A percentile compares a stretch with the other conserved stretches of the same genome.
Evolutionary conservation across 2,113 vertebrate genomes (phyloP).

Genomic region (Oplegnathus fasciatus): DNA sequence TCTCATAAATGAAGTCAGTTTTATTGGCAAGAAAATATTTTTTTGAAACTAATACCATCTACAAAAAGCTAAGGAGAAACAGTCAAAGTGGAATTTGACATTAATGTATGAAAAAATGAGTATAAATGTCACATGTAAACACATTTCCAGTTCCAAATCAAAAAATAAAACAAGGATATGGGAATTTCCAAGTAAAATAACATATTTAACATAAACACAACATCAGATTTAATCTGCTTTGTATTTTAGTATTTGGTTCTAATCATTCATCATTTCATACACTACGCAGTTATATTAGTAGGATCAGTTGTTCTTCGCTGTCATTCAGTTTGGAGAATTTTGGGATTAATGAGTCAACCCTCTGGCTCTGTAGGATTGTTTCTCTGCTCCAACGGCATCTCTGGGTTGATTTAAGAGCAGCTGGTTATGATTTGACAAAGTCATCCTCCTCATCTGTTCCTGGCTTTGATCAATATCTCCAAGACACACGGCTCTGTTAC

Average conservation of each 20-base stretch:
- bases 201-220: neutral
- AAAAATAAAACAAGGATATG: neutral
- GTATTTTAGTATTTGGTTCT: neutral
- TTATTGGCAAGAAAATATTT: neutral
- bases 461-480: slow-evolving; percentile 31
- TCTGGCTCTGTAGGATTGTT: slow-evolving; percentile 5
- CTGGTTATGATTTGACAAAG: slow-evolving; percentile 69
- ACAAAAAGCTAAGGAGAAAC: neutral
- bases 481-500: neutral
- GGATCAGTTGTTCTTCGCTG: neutral
- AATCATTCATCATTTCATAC: neutral
- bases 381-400: slow-evolving; percentile 46
- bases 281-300: neutral
- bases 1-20: neutral
- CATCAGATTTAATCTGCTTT: neutral
- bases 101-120: no score
- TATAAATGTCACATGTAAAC: neutral
- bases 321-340: slow-evolving; percentile 1
- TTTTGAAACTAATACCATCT: neutral
- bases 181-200: neutral
- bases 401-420: slow-evolving; percentile 62
- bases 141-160: neutral
- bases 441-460: slow-evolving; percentile 33
- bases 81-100: neutral
- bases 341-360: slow-evolving; percentile 16